Base-by-base conservation (phyloP, 2,113 vertebrate species). In the Sapayoa aenigma region DNA sequence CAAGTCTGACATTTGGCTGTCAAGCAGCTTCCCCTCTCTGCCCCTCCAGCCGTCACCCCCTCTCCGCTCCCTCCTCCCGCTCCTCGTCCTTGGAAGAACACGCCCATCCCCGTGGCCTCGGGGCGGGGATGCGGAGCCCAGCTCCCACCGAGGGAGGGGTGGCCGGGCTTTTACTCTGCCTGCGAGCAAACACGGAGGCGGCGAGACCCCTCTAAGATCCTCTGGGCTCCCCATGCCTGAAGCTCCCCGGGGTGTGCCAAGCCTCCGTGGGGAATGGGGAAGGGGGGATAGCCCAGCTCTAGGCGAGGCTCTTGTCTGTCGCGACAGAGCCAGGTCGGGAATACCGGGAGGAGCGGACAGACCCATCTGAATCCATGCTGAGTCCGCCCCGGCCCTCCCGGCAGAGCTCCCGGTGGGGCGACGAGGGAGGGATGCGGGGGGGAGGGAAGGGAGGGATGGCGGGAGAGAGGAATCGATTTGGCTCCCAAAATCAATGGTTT, bases 401-500 rank as follows among this genome's bases (percentile, higher is more conserved):
- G 25, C 42, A 73, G 42, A 42, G 44, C 53, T 60, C 27, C 63
- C 19, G 11, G 33, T 27, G 44, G 56, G 22, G 24, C 8, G 9
- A 35, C 19, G 71, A 30, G 14, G 46, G 42, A 60, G 42, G 11
- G 52, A 58, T 22, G 56, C 9, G 25, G 9, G 25, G 14, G 5
- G 7, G 5, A 12, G 9, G 11, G 7, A 9, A 12, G 9, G 13
- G 30, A 22, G 33, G 35, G 31, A 56, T n/a, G 71, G 15, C 12
- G 56, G 46, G 24, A 44, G 42, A 14, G 33, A 46, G 84, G 35
- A 93, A 95, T 95, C 90, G 73, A 90, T 96, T 89, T 84, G 62
- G 44, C 92, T 96, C 86, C 95, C 90, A 93, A 93, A 93, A 96
- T 97, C 97, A 95, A 96, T 97, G 95, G 88, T 97, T 97, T 94